Base-by-base conservation (phyloP, 1,140 invertebrate genomes). In the Schlechtendalia chinensis region DNA sequence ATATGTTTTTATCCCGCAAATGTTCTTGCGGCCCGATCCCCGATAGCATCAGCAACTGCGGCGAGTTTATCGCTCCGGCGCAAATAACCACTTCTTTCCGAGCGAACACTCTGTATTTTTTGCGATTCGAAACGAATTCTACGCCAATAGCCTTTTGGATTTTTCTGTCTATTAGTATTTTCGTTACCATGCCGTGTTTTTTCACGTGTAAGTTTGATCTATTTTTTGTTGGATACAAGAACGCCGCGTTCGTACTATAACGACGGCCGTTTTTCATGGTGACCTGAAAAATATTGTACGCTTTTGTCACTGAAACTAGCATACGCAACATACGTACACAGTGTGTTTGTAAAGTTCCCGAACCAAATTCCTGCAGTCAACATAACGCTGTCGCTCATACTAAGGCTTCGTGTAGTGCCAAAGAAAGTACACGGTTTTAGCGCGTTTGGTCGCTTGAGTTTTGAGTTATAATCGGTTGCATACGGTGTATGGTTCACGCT, bases 21-120 rank as follows among this genome's bases (percentile, higher is more conserved):
- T 93, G 89, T 27, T 89, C 85, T 81, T 84, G 87, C 0, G 92
- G 92, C 1, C 93, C 93, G 24, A 94, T 88, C 10, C 93, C 93
- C 1, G 92, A 93, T 1, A 93, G 83, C 89, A 93, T 90, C 0
- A 94, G 84, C 5, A 94, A 81, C 82, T 92, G 90, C 4, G 92
- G 89, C 0, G 90, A 88, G 82, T 92, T 91, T 10, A 93, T 89
- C 1, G 89, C 86, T 5, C 92, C 92, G 0, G 89, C 90, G 0
- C 90, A 91, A 8, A 93, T 45, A 45, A 93, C 88, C 0, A 93
- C 87, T 86, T 93, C 92, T 82, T 91, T 91, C 2, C 85, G 85
- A 0, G 87, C 88, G 14, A 86, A 86, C 0, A 89, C 86, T 39
- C 84, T 84, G 1, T 87, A 85, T 27, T 83, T 84, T 81, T 86